These are phyloP conservation scores for Pharmacophagus antenor DNA, from an alignment of 2,888 invertebrate species.

Conservation along the genomic window DNA sequence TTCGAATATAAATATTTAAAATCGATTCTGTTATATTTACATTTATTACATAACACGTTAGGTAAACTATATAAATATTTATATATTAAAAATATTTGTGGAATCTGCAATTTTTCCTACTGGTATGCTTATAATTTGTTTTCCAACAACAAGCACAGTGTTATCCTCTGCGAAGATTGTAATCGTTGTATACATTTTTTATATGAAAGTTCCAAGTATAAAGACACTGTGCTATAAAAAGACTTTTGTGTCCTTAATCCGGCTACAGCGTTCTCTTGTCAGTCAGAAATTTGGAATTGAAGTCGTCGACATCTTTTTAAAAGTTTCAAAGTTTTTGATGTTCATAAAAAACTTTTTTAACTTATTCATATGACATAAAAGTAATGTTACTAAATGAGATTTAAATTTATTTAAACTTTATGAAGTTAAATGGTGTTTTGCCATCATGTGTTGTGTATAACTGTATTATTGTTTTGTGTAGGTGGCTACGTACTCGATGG, in stretches of 20 bases:
- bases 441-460: conserved; percentile 56
- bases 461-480: conserved; percentile 75
- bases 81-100: not conserved
- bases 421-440: conserved; percentile 38
- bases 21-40: too few species aligned
- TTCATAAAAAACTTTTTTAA: conserved; percentile 39
- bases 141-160: conserved; percentile 22
- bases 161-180: not conserved
- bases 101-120: conserved; percentile 17
- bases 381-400: conserved; percentile 23
- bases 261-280: conserved; percentile 45
- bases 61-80: not conserved
- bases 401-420: conserved; percentile 34
- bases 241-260: conserved; percentile 34
- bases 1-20: too few species aligned
- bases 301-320: conserved; percentile 61
- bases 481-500: conserved; percentile 66
- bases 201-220: conserved; percentile 6
- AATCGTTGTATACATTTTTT: conserved; percentile 25
- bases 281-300: conserved; percentile 56
- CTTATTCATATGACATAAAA: conserved; percentile 40
- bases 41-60: not conserved
- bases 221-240: conserved; percentile 21
- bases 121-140: conserved; percentile 9
- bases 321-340: conserved; percentile 60